A percentile compares a stretch with the other conserved stretches of the same genome.
Evolutionary conservation across 2,888 invertebrate genomes (phyloP).

Genomic region (Selenia dentaria): DNA sequence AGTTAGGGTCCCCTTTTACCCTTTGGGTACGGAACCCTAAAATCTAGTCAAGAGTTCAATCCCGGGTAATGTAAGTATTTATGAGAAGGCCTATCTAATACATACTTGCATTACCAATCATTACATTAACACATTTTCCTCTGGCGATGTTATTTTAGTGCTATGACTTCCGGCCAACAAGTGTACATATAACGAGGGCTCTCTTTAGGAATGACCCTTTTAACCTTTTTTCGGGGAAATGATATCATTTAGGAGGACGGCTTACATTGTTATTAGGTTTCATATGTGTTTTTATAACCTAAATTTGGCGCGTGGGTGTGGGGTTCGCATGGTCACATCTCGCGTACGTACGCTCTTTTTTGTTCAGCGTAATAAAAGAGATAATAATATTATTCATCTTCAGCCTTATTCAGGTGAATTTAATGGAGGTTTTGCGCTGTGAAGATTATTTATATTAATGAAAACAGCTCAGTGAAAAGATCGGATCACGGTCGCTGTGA

Average conservation of each 20-base stretch:
- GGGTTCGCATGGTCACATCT: slow-evolving; percentile 7
- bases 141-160: slow-evolving; percentile 44
- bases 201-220: slow-evolving; percentile 54
- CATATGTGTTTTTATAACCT: slow-evolving; percentile 44
- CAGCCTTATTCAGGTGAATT: slow-evolving; percentile 5
- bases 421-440: slow-evolving; percentile 11
- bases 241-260: slow-evolving; percentile 51
- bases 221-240: slow-evolving; percentile 57
- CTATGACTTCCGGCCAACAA: slow-evolving; percentile 49
- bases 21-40: too few species aligned
- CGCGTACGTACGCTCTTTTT: background rate
- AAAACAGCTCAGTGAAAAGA: slow-evolving; percentile 1
- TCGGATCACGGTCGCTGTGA: slow-evolving; percentile 2
- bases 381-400: slow-evolving; percentile 14
- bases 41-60: slow-evolving; percentile 11
- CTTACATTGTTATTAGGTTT: slow-evolving; percentile 58
- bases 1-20: too few species aligned
- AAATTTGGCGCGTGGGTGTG: slow-evolving; percentile 27
- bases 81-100: slow-evolving; percentile 19
- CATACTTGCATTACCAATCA: slow-evolving; percentile 24
- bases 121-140: slow-evolving; percentile 36
- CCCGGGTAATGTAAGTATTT: slow-evolving; percentile 13
- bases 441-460: slow-evolving; percentile 17
- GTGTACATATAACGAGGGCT: slow-evolving; percentile 53
- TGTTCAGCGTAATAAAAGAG: slow-evolving; percentile 6